These are phyloP conservation scores for Fundulus diaphanus DNA, from an alignment of 2,797 vertebrate species.

Conservation along the genomic window DNA sequence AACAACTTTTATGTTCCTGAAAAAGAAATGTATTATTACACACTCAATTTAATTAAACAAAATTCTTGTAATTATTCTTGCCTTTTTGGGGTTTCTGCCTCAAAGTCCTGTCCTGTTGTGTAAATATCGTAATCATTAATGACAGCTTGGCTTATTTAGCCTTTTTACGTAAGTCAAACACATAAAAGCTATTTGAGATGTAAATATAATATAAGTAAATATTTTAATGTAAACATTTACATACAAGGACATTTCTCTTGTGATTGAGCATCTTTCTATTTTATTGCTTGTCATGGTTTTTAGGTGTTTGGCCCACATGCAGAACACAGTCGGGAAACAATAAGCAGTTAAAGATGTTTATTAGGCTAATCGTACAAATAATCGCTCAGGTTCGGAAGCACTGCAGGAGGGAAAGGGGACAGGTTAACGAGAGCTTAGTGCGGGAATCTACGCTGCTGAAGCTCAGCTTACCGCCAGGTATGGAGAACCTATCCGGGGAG, in stretches of 20 bases:
- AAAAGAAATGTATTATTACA: slow-evolving; percentile 48
- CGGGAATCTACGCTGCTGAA: no score
- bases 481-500: no score
- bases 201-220: no score
- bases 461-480: no score
- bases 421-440: no score
- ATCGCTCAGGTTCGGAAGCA: no score
- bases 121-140: slow-evolving; percentile 16
- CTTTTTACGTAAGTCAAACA: slow-evolving; percentile 25
- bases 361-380: no score
- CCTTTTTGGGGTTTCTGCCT: slow-evolving; percentile 39
- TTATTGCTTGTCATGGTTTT: no score
- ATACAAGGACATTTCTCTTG: not conserved
- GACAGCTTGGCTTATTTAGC: slow-evolving; percentile 23
- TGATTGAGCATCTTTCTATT: not conserved
- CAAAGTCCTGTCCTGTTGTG: slow-evolving; percentile 20
- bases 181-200: not conserved
- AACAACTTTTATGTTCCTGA: slow-evolving; percentile 36
- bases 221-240: not conserved
- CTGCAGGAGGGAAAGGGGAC: no score
- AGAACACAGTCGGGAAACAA: no score
- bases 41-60: slow-evolving; percentile 6
- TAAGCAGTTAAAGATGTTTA: no score
- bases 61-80: not conserved
- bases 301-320: no score